Evolutionary conservation across 2,113 vertebrate species (phyloP), one percentile per base, ranked within the genome.

Genomic region (Asarcornis scutulata): DNA sequence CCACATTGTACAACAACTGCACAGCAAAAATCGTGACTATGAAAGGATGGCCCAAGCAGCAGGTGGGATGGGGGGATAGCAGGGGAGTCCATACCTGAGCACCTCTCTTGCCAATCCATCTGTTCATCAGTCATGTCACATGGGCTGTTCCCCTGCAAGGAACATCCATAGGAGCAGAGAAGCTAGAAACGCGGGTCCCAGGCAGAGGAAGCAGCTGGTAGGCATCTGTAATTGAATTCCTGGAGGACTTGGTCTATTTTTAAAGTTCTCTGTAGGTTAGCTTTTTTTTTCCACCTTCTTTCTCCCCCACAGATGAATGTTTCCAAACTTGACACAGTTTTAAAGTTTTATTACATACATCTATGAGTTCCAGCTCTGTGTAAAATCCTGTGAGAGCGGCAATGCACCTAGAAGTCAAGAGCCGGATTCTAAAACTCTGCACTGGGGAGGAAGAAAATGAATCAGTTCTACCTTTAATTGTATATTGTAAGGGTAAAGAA

Each of bases 221-320:
- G 93, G 96, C 91, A 96, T 85, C 91, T 94, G 91, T 93, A 97
- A 95, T 85, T 96, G 88, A 97, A 97, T 96, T 97, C 96, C 83
- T 8, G 71, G 67, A 92, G 92, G 93, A 96, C 88, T 32, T 77
- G 63, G 74, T 92, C 93, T 97, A 96, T 96, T 96, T 97, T 96
- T 89, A 95, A 96, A 94, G 89, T 17, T 83, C 88, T 89, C 93
- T 95, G 83, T 91, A 94, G 90, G 91, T 29, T 82, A 69, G 46
- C 25, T 73, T 50, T n/a, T 76, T 76, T 64, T 44, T 67, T 21
- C 50, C 22, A 23, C 48, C 26, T 36, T 36, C 38, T 38, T 42
- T 56, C 32, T 17, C 21, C n/a, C 62, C 62, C 26, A 55, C 31
- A 44, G 77, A 38, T 80, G 63, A 64, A 44, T 38, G 34, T 80